A percentile compares a stretch with the other conserved stretches of the same genome.
Conservation (phyloP, 2,888 invertebrate species). For the Aphodius sticticus region DNA sequence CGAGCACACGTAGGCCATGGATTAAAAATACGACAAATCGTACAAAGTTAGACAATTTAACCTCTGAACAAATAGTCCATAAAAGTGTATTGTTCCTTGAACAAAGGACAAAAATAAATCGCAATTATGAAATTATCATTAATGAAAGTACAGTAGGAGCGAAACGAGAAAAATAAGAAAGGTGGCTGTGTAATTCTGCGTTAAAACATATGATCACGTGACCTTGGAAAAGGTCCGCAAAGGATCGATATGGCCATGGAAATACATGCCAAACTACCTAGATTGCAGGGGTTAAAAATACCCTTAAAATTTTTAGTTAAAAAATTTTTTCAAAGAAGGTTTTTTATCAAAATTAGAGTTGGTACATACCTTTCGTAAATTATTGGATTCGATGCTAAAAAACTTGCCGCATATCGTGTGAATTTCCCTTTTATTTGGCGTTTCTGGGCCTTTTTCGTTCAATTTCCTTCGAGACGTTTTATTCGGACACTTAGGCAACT, state of each 20-base stretch:
- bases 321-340: too few relatives aligned
- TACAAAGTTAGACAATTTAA: background rate
- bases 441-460: background rate
- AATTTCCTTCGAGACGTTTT: background rate
- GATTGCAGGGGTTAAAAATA: background rate
- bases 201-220: background rate
- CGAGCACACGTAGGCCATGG: background rate
- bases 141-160: background rate
- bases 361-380: background rate
- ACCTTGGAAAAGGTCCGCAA: background rate
- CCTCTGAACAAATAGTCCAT: background rate
- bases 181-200: background rate
- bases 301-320: background rate
- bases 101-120: background rate
- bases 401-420: background rate
- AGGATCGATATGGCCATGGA: background rate
- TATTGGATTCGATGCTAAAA: background rate
- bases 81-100: background rate
- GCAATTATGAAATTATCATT: background rate
- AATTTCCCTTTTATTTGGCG: background rate
- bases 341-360: background rate
- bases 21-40: background rate
- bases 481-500: background rate
- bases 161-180: background rate
- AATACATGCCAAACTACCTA: background rate